Percentiles rank a stretch among this genome's conserved stretches.
These are phyloP conservation scores for Hermodice carunculata DNA, from an alignment of 2,888 invertebrate genomes.

Conservation along the genomic window DNA sequence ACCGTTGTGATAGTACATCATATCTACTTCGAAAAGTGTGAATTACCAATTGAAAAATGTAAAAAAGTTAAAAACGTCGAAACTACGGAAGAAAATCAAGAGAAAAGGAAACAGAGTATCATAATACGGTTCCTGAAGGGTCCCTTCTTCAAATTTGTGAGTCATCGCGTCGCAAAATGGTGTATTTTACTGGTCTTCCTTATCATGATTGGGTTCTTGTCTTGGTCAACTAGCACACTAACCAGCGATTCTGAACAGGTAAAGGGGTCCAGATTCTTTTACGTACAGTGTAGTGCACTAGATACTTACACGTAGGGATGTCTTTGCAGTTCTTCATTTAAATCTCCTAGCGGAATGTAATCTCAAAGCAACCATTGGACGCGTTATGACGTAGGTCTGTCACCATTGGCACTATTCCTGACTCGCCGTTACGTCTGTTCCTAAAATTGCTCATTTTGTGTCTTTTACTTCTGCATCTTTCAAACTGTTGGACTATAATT, in stretches of 20 bases:
- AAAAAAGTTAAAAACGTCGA: background rate
- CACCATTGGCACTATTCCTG: too few relatives aligned
- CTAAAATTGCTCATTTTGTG: too few relatives aligned
- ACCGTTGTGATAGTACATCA: slow-evolving; percentile 33
- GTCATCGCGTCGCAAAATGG: slow-evolving; percentile 43
- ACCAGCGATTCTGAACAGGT: slow-evolving; percentile 58
- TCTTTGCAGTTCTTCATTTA: too few relatives aligned
- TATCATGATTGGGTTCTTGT: slow-evolving; percentile 44
- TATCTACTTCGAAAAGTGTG: slow-evolving; percentile 12
- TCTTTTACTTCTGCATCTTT: too few relatives aligned
- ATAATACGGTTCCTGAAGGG: slow-evolving; percentile 38
- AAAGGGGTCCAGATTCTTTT: background rate
- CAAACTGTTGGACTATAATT: too few relatives aligned
- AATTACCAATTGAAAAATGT: too few relatives aligned
- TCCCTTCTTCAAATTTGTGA: slow-evolving; percentile 50
- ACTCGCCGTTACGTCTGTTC: too few relatives aligned
- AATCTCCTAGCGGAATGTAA: too few relatives aligned
- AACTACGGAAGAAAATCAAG: background rate
- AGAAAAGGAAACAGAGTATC: background rate
- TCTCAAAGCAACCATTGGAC: too few relatives aligned
- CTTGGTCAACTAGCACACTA: slow-evolving; percentile 47
- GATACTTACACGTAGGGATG: too few relatives aligned
- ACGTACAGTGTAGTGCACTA: too few relatives aligned
- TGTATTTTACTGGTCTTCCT: slow-evolving; percentile 40
- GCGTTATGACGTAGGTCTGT: too few relatives aligned